Base-by-base conservation (phyloP, 2,797 vertebrate species). In the Melanogrammus aeglefinus region DNA sequence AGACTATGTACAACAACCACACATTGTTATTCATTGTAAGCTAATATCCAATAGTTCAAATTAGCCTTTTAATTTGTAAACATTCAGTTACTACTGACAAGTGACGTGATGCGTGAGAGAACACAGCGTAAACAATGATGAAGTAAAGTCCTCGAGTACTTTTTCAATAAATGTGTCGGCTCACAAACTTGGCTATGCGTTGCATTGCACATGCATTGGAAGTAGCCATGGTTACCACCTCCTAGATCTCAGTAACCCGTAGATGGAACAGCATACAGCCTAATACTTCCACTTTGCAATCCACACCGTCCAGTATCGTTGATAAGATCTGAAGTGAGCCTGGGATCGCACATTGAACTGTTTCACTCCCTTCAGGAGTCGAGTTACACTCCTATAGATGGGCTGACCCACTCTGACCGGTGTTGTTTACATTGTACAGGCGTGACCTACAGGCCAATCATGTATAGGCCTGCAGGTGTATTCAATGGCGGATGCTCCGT, bases 391-490 rank as follows among this genome's bases (percentile, higher is more conserved):
- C 57, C 57, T 69, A 57, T 79, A 74, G 73, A 31, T 16, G 72
- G 33, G 14, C 74, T 21, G 70, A 78, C 77, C n/a, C 36, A 77
- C 78, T 82, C 1, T 4, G 79, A 9, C 81, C 76, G 57, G 79
- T 82, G 78, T 77, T 88, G 83, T 87, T 84, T 87, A 84, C 83
- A 74, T 77, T 81, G 82, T 79, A 35, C 73, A 84, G 78, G 72
- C 80, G 81, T 91, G 85, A 82, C 75, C 39, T 63, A 38, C 73
- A 73, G 73, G 84, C 85, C 86, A 83, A 47, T 83, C 72, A 9
- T 79, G 86, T 85, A 76, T 90, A 76, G 3, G 73, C 74, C 90
- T 88, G 82, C 89, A 78, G 84, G 72, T 77, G 57, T 63, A 63
- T n/a, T n/a, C 57, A 24, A 9, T 63, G n/a, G n/a, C 57, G 6